These are phyloP conservation scores for Neodontobutis hainanensis DNA, from an alignment of 2,113 vertebrate species.

Conservation along the genomic window DNA sequence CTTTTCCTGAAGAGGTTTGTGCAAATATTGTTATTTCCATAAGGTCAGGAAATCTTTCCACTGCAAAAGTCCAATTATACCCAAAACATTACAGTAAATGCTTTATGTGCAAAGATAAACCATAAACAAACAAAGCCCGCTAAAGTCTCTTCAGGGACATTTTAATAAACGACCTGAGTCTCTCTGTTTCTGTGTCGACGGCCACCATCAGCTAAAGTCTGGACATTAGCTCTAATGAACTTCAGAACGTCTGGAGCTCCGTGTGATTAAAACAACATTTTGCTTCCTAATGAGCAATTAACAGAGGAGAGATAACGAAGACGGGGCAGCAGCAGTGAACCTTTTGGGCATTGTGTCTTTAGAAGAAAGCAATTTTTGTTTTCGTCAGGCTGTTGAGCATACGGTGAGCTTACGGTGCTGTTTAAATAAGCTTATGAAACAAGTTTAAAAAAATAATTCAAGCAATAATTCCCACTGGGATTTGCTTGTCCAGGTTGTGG, in stretches of 20 bases:
- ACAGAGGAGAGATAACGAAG: conserved; percentile 40
- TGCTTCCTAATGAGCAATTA: conserved; percentile 70
- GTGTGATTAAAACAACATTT: conserved; percentile 66
- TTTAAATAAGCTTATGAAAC: conserved; percentile 15
- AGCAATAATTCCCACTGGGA: neutral
- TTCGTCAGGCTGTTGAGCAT: conserved; percentile 34
- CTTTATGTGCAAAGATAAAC: conserved; percentile 10
- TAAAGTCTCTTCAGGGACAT: conserved; percentile 23
- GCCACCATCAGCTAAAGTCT: conserved; percentile 43
- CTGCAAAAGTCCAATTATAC: conserved; percentile 37
- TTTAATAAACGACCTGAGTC: conserved; percentile 38
- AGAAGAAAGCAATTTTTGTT: conserved; percentile 30
- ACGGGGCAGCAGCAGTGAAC: conserved; percentile 30
- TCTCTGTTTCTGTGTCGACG: conserved; percentile 30
- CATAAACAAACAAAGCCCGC: conserved; percentile 28
- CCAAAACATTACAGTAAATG: conserved; percentile 11
- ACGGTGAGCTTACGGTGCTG: neutral
- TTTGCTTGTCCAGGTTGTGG: neutral
- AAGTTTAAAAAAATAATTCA: neutral
- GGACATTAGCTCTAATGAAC: conserved; percentile 66
- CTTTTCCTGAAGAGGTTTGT: neutral
- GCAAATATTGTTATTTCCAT: conserved; percentile 19
- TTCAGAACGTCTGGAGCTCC: conserved; percentile 49
- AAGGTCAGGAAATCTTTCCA: neutral
- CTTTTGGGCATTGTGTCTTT: conserved; percentile 20